Percentiles rank a stretch among this genome's conserved stretches.
Conservation (phyloP, 2,113 vertebrate genomes). For the Natator depressus region DNA sequence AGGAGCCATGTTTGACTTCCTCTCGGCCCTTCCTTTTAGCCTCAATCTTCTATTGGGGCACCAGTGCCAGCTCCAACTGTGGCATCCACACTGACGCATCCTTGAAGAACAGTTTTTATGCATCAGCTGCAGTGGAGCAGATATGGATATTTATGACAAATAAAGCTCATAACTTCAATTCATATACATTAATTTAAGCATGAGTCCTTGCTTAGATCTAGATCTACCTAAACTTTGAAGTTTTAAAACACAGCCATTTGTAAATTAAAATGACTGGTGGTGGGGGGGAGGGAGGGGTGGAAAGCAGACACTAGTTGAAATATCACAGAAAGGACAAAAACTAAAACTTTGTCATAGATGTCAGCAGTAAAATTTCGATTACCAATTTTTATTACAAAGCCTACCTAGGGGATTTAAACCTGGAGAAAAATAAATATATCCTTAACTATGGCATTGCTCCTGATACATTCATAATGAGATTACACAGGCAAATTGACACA, state of each 20-base stretch:
- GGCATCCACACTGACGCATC: neutral
- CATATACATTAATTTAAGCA: neutral
- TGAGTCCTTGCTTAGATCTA: neutral
- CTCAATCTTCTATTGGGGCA: neutral
- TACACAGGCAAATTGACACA: neutral
- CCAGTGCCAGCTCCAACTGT: neutral
- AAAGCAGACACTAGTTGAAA: neutral
- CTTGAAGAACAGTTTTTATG: neutral
- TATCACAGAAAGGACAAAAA: neutral
- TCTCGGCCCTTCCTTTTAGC: neutral
- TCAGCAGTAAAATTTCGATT: neutral
- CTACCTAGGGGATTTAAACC: neutral
- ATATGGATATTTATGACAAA: neutral
- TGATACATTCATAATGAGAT: neutral
- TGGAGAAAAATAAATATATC: neutral
- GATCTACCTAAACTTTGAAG: neutral
- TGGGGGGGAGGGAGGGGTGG: neutral
- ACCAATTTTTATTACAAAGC: neutral
- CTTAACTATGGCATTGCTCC: neutral
- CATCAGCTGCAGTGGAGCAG: neutral
- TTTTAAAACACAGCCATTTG: neutral
- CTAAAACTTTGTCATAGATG: neutral
- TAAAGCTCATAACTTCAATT: neutral
- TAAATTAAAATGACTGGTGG: neutral
- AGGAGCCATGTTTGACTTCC: neutral